Percentiles rank a stretch among this genome's conserved stretches.
phyloP scores from a whole-genome alignment of 2,888 invertebrate genomes.

The Theristus sp. region DNA sequence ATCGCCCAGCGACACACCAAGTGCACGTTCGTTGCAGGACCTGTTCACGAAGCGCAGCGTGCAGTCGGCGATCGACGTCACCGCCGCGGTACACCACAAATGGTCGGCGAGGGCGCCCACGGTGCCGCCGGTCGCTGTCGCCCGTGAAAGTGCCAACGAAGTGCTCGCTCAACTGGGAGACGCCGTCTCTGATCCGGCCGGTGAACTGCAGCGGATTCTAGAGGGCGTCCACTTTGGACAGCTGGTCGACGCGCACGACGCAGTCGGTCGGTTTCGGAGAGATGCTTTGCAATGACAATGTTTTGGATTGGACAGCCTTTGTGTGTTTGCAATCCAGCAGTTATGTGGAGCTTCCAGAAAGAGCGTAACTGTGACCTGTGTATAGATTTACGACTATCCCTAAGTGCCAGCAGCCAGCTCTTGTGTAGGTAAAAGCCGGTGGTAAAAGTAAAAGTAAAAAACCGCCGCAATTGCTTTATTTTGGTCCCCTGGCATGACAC shows the following conservation, averaged over 20 bases:
- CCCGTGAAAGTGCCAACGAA: neutral
- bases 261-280: neutral
- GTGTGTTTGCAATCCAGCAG: no score
- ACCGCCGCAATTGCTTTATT: no score
- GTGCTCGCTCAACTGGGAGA: neutral
- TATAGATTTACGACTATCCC: no score
- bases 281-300: neutral
- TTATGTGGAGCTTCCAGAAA: no score
- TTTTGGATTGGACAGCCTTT: no score
- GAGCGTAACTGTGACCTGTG: no score
- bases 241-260: neutral
- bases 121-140: neutral
- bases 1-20: no score
- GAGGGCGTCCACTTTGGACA: neutral
- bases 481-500: no score
- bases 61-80: neutral
- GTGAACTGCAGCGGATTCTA: neutral
- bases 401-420: no score
- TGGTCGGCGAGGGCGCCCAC: neutral
- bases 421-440: no score
- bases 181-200: neutral
- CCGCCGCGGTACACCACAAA: neutral
- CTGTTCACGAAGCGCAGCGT: neutral
- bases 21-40: no score
- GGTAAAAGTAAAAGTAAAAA: no score